A percentile compares a stretch with the other conserved stretches of the same genome.
These are phyloP conservation scores for Galeruca laticollis DNA, from an alignment of 2,888 invertebrate species.

Conservation along the genomic window DNA sequence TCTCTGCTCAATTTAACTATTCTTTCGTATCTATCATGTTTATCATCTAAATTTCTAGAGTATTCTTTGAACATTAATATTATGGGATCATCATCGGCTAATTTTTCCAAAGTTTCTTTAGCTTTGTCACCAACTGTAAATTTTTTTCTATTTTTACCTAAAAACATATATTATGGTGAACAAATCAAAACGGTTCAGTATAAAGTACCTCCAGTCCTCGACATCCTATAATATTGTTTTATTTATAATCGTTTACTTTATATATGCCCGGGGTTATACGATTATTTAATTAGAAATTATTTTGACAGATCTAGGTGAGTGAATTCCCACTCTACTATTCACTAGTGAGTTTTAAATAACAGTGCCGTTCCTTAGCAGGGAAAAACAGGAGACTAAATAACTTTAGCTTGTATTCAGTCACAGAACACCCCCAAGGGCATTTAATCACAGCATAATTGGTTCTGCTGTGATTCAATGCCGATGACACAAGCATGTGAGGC, in stretches of 20 bases:
- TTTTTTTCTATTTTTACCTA: constrained; percentile 48
- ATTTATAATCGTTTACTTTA: neutral
- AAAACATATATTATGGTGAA: constrained; percentile 26
- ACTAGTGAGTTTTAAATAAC: no score
- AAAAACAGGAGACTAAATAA: no score
- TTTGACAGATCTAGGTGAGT: neutral
- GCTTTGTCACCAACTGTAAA: constrained; percentile 65
- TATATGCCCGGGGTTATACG: neutral
- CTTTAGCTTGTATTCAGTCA: no score
- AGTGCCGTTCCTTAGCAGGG: no score
- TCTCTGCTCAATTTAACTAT: constrained; percentile 86
- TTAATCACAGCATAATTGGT: no score
- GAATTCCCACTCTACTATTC: no score
- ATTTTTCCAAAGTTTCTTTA: constrained; percentile 64
- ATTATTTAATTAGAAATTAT: neutral
- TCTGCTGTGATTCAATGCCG: no score
- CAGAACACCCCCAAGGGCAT: no score
- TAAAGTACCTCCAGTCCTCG: neutral
- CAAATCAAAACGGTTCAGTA: neutral
- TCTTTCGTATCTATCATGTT: constrained; percentile 87
- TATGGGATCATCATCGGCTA: constrained; percentile 69
- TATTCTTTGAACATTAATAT: constrained; percentile 76
- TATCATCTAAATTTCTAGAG: constrained; percentile 76
- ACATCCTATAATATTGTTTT: neutral
- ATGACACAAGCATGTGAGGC: no score